Conservation (phyloP, 2,797 vertebrate species). For the Kryptopterus vitreolus region DNA sequence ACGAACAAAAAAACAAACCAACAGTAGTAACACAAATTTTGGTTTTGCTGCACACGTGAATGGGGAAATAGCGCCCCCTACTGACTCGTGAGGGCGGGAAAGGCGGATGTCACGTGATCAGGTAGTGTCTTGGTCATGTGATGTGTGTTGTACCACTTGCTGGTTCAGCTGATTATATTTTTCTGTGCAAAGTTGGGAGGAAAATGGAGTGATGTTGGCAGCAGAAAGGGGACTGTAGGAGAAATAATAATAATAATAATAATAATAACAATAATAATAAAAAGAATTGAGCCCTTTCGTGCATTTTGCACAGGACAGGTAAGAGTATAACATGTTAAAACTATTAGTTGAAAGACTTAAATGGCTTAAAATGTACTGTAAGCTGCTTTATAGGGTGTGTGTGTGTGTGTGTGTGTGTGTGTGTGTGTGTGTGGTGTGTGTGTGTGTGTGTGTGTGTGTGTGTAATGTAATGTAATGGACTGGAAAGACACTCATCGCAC, state of each 20-base stretch:
- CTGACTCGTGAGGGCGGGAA: slow-evolving; percentile 11
- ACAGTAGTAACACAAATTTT: not conserved
- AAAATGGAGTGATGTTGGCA: not conserved
- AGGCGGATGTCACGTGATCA: slow-evolving; percentile 17
- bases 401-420: not conserved
- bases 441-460: not conserved
- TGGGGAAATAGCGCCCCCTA: slow-evolving; percentile 3
- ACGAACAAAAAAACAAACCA: not conserved
- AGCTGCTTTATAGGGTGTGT: not conserved
- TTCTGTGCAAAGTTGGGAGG: not conserved
- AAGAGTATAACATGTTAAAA: not conserved
- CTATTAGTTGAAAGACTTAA: not conserved
- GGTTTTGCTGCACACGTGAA: slow-evolving; percentile 6
- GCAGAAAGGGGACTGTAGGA: not conserved
- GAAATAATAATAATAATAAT: too few relatives aligned
- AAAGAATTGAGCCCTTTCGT: not conserved
- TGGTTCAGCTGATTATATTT: not conserved
- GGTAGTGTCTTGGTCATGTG: slow-evolving; percentile 43
- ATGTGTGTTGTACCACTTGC: not conserved
- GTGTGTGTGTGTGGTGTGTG: not conserved
- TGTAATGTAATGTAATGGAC: not conserved
- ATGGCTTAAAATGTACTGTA: not conserved
- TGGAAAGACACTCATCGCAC: not conserved
- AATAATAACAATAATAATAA: too few relatives aligned
- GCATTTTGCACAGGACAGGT: not conserved